These are phyloP conservation scores for Orthosia incerta DNA, from an alignment of 2,888 invertebrate genomes.

Conservation along the genomic window DNA sequence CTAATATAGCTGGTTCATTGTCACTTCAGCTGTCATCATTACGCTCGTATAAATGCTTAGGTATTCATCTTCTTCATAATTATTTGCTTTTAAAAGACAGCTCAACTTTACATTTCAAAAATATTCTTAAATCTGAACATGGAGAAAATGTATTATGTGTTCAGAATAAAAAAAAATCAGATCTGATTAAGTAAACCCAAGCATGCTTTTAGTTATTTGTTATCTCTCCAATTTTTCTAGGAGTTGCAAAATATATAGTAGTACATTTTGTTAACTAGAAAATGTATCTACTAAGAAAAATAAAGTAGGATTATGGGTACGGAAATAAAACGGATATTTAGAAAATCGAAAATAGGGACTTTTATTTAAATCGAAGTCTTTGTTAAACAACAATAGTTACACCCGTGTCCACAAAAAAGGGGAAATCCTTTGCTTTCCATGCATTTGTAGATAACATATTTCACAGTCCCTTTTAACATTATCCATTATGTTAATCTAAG, in stretches of 20 bases:
- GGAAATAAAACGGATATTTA: slow-evolving; percentile 43
- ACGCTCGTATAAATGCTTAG: too few relatives aligned
- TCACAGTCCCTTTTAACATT: slow-evolving; percentile 84
- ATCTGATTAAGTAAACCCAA: background rate
- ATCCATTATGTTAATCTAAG: slow-evolving; percentile 86
- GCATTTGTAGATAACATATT: slow-evolving; percentile 81
- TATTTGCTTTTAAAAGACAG: background rate
- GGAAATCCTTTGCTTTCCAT: slow-evolving; percentile 80
- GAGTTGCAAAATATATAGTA: background rate
- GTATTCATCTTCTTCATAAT: too few relatives aligned
- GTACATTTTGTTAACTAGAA: background rate
- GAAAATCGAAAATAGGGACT: slow-evolving; percentile 60
- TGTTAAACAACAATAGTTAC: slow-evolving; percentile 84
- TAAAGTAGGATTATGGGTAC: slow-evolving; percentile 13
- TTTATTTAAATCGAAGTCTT: slow-evolving; percentile 75
- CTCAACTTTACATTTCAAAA: background rate
- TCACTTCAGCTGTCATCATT: too few relatives aligned
- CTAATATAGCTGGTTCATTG: too few relatives aligned
- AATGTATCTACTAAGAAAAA: background rate
- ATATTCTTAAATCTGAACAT: background rate
- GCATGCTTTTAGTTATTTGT: background rate
- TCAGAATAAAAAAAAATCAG: background rate
- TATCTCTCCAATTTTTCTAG: background rate
- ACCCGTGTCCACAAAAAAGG: slow-evolving; percentile 79
- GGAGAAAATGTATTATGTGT: background rate